phyloP scores from a whole-genome alignment of 2,888 invertebrate genomes.

The Melangyna quadrimaculata region DNA sequence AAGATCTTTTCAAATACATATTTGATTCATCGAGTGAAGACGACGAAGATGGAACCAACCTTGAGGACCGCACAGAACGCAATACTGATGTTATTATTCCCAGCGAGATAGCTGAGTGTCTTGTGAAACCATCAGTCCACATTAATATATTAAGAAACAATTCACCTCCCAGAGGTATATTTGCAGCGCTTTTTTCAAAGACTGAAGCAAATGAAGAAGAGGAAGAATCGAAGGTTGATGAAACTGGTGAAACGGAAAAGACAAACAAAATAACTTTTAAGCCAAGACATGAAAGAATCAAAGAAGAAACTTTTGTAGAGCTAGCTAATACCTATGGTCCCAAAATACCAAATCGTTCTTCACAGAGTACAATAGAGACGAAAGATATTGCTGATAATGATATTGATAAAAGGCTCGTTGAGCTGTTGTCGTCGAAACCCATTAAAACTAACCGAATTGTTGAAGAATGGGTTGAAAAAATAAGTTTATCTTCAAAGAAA shows the following conservation, averaged over 20 bases:
- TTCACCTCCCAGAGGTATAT: conserved; percentile 88
- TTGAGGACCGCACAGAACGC: conserved; percentile 72
- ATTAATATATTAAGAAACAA: conserved; percentile 84
- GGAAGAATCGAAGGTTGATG: background rate
- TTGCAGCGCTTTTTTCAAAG: conserved; percentile 79
- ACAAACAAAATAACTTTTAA: conserved; percentile 75
- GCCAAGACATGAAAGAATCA: conserved; percentile 72
- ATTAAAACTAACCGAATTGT: conserved; percentile 17
- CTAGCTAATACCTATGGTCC: conserved; percentile 76
- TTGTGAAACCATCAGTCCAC: conserved; percentile 79
- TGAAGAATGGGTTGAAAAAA: conserved; percentile 76
- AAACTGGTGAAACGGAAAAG: background rate
- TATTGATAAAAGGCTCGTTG: conserved; percentile 74
- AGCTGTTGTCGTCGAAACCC: conserved; percentile 67
- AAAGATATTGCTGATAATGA: conserved; percentile 72
- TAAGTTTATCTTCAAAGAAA: conserved; percentile 42
- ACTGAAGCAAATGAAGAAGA: conserved; percentile 11
- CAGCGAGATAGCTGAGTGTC: conserved; percentile 74
- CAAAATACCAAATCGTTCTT: conserved; percentile 71
- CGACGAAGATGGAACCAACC: conserved; percentile 80
- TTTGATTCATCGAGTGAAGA: conserved; percentile 91
- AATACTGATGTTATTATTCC: conserved; percentile 71
- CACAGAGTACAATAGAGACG: conserved; percentile 49
- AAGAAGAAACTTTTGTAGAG: conserved; percentile 19
- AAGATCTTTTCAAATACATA: conserved; percentile 94